Percentiles rank a stretch among this genome's conserved stretches.
Conservation (phyloP, 1,140 invertebrate genomes). For the Drosophila subobscura region DNA sequence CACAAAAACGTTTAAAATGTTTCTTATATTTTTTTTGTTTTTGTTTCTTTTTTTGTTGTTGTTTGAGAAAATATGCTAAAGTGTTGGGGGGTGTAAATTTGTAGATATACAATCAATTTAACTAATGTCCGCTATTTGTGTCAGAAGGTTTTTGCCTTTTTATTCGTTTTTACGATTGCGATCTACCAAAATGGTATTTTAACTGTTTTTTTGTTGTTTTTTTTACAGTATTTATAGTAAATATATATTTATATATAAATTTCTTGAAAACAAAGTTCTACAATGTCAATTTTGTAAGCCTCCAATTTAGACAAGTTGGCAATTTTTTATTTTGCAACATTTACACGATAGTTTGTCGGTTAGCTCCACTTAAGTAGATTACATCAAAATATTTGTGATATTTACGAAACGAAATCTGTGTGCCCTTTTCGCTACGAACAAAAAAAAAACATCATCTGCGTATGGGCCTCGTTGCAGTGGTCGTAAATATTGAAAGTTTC, state of each 20-base stretch:
- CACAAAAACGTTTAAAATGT: slow-evolving; percentile 51
- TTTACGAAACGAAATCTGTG: slow-evolving; percentile 36
- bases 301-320: slow-evolving; percentile 54
- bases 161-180: background rate
- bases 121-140: slow-evolving; percentile 35
- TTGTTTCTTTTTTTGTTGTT: slow-evolving; percentile 31
- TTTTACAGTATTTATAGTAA: slow-evolving; percentile 19
- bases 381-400: slow-evolving; percentile 38
- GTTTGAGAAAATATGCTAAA: slow-evolving; percentile 50
- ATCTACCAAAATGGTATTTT: slow-evolving; percentile 29
- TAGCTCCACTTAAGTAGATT: slow-evolving; percentile 27
- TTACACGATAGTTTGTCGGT: slow-evolving; percentile 11
- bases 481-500: slow-evolving; percentile 9
- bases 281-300: slow-evolving; percentile 52
- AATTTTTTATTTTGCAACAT: slow-evolving; percentile 17
- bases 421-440: slow-evolving; percentile 33
- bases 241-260: slow-evolving; percentile 29
- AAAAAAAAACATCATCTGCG: slow-evolving; percentile 16
- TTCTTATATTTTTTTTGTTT: slow-evolving; percentile 16
- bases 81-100: slow-evolving; percentile 28
- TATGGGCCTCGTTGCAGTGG: slow-evolving; percentile 10
- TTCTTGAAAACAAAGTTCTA: slow-evolving; percentile 55
- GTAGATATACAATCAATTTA: slow-evolving; percentile 63
- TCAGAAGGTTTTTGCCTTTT: slow-evolving; percentile 1
- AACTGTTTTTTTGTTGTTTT: background rate